Conservation (phyloP, 2,888 invertebrate genomes). For the Tipula helvola region DNA sequence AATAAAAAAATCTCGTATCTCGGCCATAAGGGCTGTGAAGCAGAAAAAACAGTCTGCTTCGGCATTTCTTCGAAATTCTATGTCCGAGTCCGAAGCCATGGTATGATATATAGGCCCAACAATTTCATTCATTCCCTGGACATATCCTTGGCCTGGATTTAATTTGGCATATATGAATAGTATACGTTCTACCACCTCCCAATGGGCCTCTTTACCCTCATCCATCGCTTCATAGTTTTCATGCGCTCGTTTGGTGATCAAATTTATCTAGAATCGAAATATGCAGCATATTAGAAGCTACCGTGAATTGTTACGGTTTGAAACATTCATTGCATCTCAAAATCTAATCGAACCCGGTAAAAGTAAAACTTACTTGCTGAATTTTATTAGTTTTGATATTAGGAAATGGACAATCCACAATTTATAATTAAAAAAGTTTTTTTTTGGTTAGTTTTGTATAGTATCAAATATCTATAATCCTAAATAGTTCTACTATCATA, state of each 20-base stretch:
- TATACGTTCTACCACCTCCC: constrained; percentile 97
- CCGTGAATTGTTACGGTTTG: background rate
- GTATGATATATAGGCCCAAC: constrained; percentile 97
- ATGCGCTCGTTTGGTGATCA: constrained; percentile 60
- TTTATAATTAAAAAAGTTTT: background rate
- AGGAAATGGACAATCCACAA: background rate
- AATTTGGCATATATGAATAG: constrained; percentile 95
- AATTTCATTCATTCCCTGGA: constrained; percentile 99
- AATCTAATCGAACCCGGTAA: background rate
- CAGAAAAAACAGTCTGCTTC: constrained; percentile 98
- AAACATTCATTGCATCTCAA: background rate
- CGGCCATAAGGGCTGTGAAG: constrained; percentile 95
- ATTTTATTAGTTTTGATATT: constrained; percentile 9
- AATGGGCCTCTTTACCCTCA: constrained; percentile 90
- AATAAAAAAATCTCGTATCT: constrained; percentile 95
- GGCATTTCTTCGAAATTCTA: constrained; percentile 68
- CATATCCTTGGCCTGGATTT: constrained; percentile 93
- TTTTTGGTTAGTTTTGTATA: background rate
- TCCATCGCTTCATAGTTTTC: constrained; percentile 75
- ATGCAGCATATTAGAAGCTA: background rate
- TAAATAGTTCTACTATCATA: constrained; percentile 30
- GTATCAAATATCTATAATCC: background rate
- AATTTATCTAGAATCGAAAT: constrained; percentile 41
- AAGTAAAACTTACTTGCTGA: constrained; percentile 14
- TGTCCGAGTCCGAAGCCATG: constrained; percentile 81